A percentile compares a stretch with the other conserved stretches of the same genome.
These are phyloP conservation scores for Eilema griseolum DNA, from an alignment of 2,888 invertebrate genomes.

Conservation along the genomic window DNA sequence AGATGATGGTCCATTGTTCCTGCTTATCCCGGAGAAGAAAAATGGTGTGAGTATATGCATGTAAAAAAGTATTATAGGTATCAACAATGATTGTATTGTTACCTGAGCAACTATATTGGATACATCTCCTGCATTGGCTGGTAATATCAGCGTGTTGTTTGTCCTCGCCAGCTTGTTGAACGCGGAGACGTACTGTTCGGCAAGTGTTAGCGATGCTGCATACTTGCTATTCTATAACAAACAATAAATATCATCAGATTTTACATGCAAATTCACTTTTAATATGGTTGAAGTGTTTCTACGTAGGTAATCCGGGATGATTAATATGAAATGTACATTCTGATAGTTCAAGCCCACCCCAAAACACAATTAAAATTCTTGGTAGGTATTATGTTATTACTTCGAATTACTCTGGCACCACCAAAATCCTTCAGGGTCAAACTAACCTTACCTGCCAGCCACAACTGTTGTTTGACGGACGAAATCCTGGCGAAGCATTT, in stretches of 20 bases:
- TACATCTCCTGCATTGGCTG: constrained; percentile 95
- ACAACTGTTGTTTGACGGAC: too few species aligned
- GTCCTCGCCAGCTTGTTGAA: constrained; percentile 97
- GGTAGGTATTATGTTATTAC: too few species aligned
- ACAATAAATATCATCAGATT: neutral
- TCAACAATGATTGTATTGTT: neutral
- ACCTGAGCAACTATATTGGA: constrained; percentile 93
- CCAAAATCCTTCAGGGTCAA: too few species aligned
- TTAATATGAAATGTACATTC: too few species aligned
- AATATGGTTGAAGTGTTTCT: neutral
- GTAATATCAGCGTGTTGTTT: constrained; percentile 97
- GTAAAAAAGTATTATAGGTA: neutral
- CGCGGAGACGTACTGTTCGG: constrained; percentile 98
- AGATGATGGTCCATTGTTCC: neutral
- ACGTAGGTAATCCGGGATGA: neutral
- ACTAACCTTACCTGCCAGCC: too few species aligned
- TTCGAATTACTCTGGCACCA: too few species aligned
- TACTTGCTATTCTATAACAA: constrained; percentile 90
- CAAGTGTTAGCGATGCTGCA: constrained; percentile 96
- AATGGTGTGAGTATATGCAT: neutral
- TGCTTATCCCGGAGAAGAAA: neutral
- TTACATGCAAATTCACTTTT: neutral
- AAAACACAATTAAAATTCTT: too few species aligned
- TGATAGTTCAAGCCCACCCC: too few species aligned
- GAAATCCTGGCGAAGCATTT: too few species aligned